Percentiles rank a stretch among this genome's conserved stretches.
phyloP scores from a whole-genome alignment of 2,797 vertebrate species.

The Caiman crocodilus region DNA sequence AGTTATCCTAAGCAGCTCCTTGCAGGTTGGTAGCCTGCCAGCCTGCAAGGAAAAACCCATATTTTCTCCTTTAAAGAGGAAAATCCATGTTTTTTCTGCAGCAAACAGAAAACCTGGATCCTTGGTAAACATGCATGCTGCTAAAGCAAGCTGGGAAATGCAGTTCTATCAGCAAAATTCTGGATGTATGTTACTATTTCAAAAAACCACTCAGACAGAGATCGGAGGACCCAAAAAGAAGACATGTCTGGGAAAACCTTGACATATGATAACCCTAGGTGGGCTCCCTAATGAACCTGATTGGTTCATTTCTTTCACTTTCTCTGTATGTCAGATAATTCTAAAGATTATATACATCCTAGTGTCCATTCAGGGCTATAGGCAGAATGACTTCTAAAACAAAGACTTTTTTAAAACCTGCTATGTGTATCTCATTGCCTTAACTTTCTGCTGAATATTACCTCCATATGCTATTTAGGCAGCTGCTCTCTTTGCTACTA shows the following conservation, averaged over 20 bases:
- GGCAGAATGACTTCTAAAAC: neutral
- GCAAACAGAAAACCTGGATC: too few relatives aligned
- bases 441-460: neutral
- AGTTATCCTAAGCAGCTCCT: too few relatives aligned
- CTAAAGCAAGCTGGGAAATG: too few relatives aligned
- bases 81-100: too few relatives aligned
- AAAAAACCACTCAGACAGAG: too few relatives aligned
- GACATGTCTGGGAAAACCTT: too few relatives aligned
- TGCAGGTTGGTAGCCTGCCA: too few relatives aligned
- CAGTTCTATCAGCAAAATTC: neutral
- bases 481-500: neutral
- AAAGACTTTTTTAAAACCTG: neutral
- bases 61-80: too few relatives aligned
- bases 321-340: neutral
- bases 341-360: neutral
- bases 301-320: neutral
- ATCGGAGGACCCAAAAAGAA: too few relatives aligned
- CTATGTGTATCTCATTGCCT: neutral
- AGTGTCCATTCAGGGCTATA: neutral
- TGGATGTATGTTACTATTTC: neutral
- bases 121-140: too few relatives aligned
- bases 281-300: neutral
- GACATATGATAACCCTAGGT: too few relatives aligned
- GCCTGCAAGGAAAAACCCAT: too few relatives aligned
- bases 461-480: slow-evolving; percentile 15